Evolutionary conservation across 2,113 vertebrate genomes (phyloP).

Genomic region (Indri indri): DNA sequence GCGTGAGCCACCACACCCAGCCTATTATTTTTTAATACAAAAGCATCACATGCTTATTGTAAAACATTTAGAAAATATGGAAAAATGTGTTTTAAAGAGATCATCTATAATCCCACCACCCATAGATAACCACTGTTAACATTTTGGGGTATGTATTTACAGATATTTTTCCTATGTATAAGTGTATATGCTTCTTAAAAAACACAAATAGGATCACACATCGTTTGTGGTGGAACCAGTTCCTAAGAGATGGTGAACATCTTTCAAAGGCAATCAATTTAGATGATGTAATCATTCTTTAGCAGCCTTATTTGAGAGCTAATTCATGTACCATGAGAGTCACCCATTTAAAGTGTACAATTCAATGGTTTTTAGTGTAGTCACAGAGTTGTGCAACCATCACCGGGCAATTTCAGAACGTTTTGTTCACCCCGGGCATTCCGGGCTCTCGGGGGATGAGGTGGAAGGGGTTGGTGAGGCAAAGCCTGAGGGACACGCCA

Average conservation of each 20-base stretch:
- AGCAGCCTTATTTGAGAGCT: neutral
- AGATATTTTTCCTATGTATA: neutral
- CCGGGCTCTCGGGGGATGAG: accelerated
- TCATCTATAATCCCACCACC: neutral
- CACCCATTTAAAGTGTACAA: neutral
- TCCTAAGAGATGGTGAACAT: neutral
- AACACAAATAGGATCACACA: neutral
- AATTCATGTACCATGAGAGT: neutral
- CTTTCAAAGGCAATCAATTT: neutral
- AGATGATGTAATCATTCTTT: neutral
- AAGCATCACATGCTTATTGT: neutral
- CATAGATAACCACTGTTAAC: neutral
- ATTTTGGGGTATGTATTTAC: neutral
- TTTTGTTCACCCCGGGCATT: neutral
- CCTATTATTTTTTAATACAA: neutral
- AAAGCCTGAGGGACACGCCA: neutral
- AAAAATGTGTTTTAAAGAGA: neutral
- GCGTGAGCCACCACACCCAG: too few species aligned
- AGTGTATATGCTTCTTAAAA: neutral
- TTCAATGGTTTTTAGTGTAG: neutral
- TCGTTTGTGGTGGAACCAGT: neutral
- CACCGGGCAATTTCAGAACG: neutral
- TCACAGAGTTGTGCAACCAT: neutral
- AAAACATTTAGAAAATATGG: neutral
- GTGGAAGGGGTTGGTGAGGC: too few species aligned